Evolutionary conservation across 92 coral and sea anemone genomes (phyloP), one percentile per base, ranked within the genome.

Genomic region (Zoanthus sociatus): DNA sequence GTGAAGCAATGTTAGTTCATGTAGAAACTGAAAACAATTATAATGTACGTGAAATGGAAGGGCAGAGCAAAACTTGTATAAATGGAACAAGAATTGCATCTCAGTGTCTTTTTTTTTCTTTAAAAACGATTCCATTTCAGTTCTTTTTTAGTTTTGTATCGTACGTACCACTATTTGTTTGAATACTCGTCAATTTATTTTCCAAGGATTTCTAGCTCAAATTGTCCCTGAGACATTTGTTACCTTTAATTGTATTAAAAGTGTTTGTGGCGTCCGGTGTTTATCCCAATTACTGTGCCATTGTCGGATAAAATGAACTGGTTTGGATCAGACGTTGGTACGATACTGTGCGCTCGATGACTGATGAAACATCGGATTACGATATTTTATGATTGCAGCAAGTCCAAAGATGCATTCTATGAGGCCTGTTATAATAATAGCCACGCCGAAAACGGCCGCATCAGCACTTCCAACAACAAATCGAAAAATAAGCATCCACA

Each of bases 401-500:
- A 81, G 75, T 20, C 85, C 85, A 48, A 81, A 12, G 32, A 81
- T 67, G 16, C 73, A 81, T 45, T 81, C 85, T 20, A 81, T 66
- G 47, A 81, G 71, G 9, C 85, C 85, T 64, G 85, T 81, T 64
- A 81, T 31, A 63, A 81, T 81, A 18, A 81, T 66, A 64, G 85
- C 85, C 8, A 81, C 74, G 10, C 85, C 85, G 15, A 81, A 81
- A 21, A 81, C 75, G 1, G 85, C 73, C 0, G 85, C 75, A 12
- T 81, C 71, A 13, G 74, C 74, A 67, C 75, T 81, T 16, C 60
- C 74, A 47, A 53, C 75, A 32, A 81, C 85, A 71, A 64, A 81
- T 46, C 85, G 85, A 81, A 81, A 81, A 70, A 66, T 81, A 17
- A 81, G 26, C 70, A 81, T 81, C 85, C 85, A 81, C 75, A 81